A percentile compares a stretch with the other conserved stretches of the same genome.
phyloP scores from a whole-genome alignment of 2,113 vertebrate genomes.

The Corythornis vintsioides region DNA sequence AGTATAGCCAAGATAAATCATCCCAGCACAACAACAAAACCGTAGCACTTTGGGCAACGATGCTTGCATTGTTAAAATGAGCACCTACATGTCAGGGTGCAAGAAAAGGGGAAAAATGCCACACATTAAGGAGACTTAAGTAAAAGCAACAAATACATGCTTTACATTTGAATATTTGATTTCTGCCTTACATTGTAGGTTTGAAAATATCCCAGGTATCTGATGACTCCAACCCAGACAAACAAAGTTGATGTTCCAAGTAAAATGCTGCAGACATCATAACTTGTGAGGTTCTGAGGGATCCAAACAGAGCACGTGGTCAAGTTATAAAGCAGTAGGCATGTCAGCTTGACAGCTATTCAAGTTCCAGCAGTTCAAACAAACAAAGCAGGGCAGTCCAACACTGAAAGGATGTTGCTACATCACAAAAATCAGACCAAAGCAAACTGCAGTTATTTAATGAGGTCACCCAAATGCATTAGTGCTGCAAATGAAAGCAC shows the following conservation, averaged over 20 bases:
- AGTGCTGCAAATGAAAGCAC: background rate
- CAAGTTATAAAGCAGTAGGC: background rate
- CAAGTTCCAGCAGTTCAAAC: background rate
- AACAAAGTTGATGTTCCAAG: constrained; percentile 92
- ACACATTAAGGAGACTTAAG: background rate
- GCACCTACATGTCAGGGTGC: constrained; percentile 75
- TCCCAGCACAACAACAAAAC: constrained; percentile 96
- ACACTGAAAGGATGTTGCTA: background rate
- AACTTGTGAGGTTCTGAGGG: constrained; percentile 88
- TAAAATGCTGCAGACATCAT: constrained; percentile 95
- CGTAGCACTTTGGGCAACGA: constrained; percentile 92
- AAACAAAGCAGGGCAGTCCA: background rate
- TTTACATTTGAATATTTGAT: background rate
- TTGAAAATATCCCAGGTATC: constrained; percentile 96
- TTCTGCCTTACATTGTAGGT: constrained; percentile 90
- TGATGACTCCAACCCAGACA: constrained; percentile 94
- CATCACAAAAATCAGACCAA: background rate
- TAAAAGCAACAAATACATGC: background rate
- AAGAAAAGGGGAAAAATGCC: background rate
- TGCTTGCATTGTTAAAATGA: constrained; percentile 95
- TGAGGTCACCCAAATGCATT: background rate
- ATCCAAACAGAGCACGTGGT: constrained; percentile 12
- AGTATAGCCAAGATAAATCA: constrained; percentile 97
- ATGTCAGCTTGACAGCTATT: background rate
- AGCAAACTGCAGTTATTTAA: background rate